phyloP scores from a whole-genome alignment of 1,140 invertebrate species.

The Trichonephila inaurata region DNA sequence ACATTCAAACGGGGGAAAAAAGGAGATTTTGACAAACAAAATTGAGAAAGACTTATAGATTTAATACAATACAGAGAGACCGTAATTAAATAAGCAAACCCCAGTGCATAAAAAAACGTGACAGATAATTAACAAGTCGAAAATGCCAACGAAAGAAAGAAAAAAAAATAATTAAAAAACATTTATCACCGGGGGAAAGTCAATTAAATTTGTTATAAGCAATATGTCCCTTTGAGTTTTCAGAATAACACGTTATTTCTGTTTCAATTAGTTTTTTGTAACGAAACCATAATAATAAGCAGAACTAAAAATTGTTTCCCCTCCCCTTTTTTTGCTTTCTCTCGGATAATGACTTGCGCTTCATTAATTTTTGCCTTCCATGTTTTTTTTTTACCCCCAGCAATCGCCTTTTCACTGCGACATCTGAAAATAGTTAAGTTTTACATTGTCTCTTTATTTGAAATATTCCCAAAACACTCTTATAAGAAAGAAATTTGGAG shows the following conservation, averaged over 20 bases:
- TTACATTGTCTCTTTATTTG: neutral
- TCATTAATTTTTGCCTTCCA: conserved; percentile 5
- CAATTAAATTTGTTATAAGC: neutral
- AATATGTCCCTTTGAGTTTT: neutral
- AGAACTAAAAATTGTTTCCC: neutral
- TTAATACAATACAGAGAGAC: neutral
- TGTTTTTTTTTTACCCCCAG: neutral
- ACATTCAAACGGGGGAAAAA: no score
- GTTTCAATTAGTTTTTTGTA: neutral
- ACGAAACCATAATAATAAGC: neutral
- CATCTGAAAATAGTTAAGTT: neutral
- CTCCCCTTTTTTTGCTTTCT: neutral
- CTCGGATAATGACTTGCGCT: neutral
- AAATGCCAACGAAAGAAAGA: neutral
- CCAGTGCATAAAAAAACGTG: neutral
- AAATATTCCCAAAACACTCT: neutral
- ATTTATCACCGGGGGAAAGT: neutral
- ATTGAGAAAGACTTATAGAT: no score
- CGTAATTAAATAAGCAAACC: neutral
- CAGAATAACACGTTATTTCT: neutral
- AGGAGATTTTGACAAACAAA: neutral
- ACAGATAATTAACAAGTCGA: neutral
- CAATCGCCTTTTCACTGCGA: neutral
- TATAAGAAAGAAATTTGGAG: neutral
- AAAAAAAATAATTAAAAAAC: neutral